Conservation (phyloP, 2,888 invertebrate species). For the Acheta domesticus region DNA sequence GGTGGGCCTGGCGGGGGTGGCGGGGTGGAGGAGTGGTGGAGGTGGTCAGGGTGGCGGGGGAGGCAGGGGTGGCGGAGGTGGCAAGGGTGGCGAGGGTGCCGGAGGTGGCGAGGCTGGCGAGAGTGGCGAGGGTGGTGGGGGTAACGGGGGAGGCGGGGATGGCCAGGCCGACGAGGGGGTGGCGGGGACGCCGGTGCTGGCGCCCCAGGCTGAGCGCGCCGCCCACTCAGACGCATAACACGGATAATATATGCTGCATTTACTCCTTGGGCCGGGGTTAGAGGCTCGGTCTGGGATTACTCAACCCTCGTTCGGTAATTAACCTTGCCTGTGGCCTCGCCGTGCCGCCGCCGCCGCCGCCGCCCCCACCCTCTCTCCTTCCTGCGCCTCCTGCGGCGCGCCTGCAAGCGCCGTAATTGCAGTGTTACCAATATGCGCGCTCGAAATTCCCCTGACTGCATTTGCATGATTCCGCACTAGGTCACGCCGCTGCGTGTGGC, state of each 20-base stretch:
- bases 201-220: neutral
- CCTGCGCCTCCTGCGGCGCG: neutral
- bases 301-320: conserved; percentile 4
- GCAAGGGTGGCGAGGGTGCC: no score
- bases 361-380: neutral
- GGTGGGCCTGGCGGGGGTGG: no score
- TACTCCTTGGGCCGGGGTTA: conserved; percentile 18
- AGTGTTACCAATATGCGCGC: conserved; percentile 3
- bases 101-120: no score
- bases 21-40: no score
- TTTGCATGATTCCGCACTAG: conserved; percentile 8
- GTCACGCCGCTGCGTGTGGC: neutral
- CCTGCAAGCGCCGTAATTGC: neutral
- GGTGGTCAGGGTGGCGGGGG: no score
- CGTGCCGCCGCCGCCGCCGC: neutral
- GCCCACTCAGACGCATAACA: conserved; percentile 18
- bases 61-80: no score
- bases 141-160: no score
- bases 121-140: no score
- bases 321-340: neutral
- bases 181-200: neutral
- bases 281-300: conserved; percentile 3
- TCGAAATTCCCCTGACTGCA: neutral
- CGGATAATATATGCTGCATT: conserved; percentile 10
- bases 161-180: neutral